Conservation (phyloP, 1,140 invertebrate genomes). For the Caenorhabditis tropicalis region DNA sequence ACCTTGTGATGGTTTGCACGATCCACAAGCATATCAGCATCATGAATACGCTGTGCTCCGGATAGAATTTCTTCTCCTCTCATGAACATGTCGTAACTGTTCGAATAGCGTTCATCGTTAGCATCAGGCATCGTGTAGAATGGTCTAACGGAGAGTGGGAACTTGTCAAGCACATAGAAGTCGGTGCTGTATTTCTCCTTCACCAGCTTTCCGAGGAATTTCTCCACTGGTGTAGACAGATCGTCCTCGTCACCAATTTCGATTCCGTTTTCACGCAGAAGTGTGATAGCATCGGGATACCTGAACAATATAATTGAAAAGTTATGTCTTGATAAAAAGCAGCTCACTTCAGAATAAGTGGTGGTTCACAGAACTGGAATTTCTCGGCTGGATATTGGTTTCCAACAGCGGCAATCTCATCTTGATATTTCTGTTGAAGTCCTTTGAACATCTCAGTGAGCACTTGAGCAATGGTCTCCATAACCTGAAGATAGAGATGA, state of each 20-base stretch:
- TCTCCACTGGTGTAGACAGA: constrained; percentile 93
- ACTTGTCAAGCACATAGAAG: constrained; percentile 98
- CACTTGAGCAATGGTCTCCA: constrained; percentile 86
- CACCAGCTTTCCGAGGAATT: constrained; percentile 88
- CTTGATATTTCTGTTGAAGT: constrained; percentile 72
- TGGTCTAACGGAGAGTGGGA: constrained; percentile 91
- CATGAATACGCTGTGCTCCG: constrained; percentile 95
- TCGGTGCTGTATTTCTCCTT: constrained; percentile 96
- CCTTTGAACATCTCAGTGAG: constrained; percentile 90
- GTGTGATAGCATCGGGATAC: constrained; percentile 84
- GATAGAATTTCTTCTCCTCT: constrained; percentile 95
- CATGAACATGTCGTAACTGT: constrained; percentile 99
- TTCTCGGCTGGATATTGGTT: constrained; percentile 91
- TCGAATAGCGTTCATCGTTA: constrained; percentile 81
- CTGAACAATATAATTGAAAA: constrained; percentile 78
- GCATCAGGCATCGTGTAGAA: constrained; percentile 99
- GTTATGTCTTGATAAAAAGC: not conserved
- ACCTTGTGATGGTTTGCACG: constrained; percentile 88
- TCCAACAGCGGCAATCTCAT: constrained; percentile 86
- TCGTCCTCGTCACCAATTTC: constrained; percentile 94
- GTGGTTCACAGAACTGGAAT: constrained; percentile 87
- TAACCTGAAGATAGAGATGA: constrained; percentile 58
- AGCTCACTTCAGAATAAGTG: constrained; percentile 67
- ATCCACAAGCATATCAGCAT: constrained; percentile 86
- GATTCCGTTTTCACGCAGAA: constrained; percentile 90